These are phyloP conservation scores for Fabriciana adippe DNA, from an alignment of 2,888 invertebrate genomes.

Conservation along the genomic window DNA sequence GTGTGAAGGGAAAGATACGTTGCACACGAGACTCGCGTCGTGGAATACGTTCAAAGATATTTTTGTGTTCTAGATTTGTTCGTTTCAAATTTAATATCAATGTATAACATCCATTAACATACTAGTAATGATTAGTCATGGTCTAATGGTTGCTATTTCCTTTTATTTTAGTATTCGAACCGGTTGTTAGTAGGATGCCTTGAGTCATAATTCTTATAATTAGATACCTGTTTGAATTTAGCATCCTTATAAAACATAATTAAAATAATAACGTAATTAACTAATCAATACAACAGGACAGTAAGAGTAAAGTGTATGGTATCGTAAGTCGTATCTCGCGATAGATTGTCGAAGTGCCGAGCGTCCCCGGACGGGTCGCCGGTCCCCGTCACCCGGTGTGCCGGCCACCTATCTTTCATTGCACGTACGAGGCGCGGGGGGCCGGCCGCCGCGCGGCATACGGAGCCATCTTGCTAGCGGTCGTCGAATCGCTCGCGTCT, in stretches of 20 bases:
- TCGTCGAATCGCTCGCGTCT: conserved; percentile 78
- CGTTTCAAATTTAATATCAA: neutral
- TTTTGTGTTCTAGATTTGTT: neutral
- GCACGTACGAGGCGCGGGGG: conserved; percentile 79
- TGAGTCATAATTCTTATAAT: neutral
- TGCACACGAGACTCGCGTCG: conserved; percentile 48
- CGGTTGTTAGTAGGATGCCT: neutral
- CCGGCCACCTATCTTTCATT: conserved; percentile 81
- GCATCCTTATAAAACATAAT: neutral
- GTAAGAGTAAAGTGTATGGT: too few species aligned
- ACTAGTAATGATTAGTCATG: too few species aligned
- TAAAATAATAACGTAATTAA: too few species aligned
- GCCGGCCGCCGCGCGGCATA: conserved; percentile 63
- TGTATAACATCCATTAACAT: too few species aligned
- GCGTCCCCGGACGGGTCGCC: conserved; percentile 56
- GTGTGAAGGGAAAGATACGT: conserved; percentile 79
- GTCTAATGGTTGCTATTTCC: too few species aligned
- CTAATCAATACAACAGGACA: too few species aligned
- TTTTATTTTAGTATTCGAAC: neutral
- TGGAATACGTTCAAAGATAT: conserved; percentile 57
- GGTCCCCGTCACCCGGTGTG: conserved; percentile 59
- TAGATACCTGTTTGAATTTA: neutral
- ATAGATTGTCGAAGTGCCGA: neutral
- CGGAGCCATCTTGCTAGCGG: conserved; percentile 79
- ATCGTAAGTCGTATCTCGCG: neutral